Percentiles rank a stretch among this genome's conserved stretches.
These are phyloP conservation scores for Sebastes minor DNA, from an alignment of 2,797 vertebrate genomes.

Conservation along the genomic window DNA sequence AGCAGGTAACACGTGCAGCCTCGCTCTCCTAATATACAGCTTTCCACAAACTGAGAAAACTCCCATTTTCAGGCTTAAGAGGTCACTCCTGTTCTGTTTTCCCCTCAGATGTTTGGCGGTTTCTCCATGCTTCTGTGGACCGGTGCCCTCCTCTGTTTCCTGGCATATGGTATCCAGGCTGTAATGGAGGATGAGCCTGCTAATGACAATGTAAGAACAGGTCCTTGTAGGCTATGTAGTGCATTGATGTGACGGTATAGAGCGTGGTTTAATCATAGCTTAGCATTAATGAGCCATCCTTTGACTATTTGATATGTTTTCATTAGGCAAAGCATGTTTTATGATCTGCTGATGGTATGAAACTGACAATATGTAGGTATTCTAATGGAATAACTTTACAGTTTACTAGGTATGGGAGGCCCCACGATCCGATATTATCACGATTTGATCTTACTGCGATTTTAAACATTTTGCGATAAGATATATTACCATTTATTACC, in stretches of 20 bases:
- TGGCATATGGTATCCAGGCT: conserved; percentile 91
- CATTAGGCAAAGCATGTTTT: too few species aligned
- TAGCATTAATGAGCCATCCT: neutral
- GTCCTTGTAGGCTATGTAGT: neutral
- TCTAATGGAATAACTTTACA: neutral
- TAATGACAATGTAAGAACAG: conserved; percentile 90
- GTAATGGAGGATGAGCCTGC: conserved; percentile 87
- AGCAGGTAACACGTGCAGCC: conserved; percentile 67
- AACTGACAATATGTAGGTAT: neutral
- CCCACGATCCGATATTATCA: too few species aligned
- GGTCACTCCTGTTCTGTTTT: neutral
- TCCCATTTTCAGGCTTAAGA: neutral
- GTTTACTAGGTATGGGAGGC: rapidly evolving
- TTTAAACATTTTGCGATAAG: too few species aligned
- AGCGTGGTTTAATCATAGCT: neutral
- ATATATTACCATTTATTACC: too few species aligned
- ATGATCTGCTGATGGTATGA: neutral
- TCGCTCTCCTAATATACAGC: neutral
- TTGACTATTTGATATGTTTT: too few species aligned
- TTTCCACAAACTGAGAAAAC: neutral
- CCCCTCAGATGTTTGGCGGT: conserved; percentile 90
- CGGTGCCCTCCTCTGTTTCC: conserved; percentile 94
- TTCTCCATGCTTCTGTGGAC: conserved; percentile 98
- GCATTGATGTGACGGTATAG: neutral
- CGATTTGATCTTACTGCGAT: too few species aligned